A percentile compares a stretch with the other conserved stretches of the same genome.
Evolutionary conservation across 2,888 invertebrate genomes (phyloP).

Genomic region (Melikaiella ostensackeni): DNA sequence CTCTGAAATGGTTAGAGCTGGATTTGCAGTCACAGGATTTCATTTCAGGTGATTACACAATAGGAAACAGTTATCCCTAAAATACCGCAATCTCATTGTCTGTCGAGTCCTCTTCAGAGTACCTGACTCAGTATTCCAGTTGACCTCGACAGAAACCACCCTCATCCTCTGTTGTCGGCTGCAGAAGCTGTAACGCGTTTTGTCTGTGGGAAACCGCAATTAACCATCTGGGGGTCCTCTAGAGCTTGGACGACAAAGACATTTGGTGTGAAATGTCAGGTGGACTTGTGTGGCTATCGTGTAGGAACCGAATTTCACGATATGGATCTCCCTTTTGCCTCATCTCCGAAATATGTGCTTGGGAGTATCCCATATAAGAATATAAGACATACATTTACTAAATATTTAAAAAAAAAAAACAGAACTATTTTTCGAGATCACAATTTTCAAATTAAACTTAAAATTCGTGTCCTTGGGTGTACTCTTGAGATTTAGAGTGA

Average conservation of each 20-base stretch:
- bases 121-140: conserved; percentile 40
- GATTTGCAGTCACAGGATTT: conserved; percentile 12
- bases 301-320: conserved; percentile 5
- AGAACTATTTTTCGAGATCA: not conserved
- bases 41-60: conserved; percentile 4
- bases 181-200: conserved; percentile 64
- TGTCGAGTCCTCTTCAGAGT: conserved; percentile 46
- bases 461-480: not conserved
- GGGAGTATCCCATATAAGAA: not conserved
- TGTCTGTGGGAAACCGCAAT: conserved; percentile 70
- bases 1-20: conserved; percentile 3
- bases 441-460: conserved; percentile 17
- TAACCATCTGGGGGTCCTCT: conserved; percentile 65
- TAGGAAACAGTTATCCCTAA: conserved; percentile 39
- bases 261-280: conserved; percentile 65
- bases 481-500: conserved; percentile 2
- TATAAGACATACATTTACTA: not conserved
- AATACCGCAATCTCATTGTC: conserved; percentile 49
- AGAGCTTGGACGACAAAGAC: conserved; percentile 62
- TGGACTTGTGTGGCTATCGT: conserved; percentile 50
- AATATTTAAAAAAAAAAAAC: no score
- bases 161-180: conserved; percentile 60
- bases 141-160: conserved; percentile 44
- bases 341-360: not conserved
- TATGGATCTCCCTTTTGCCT: not conserved